These are phyloP conservation scores for Rhadina sibilatrix DNA, from an alignment of 2,113 vertebrate species.

Conservation along the genomic window DNA sequence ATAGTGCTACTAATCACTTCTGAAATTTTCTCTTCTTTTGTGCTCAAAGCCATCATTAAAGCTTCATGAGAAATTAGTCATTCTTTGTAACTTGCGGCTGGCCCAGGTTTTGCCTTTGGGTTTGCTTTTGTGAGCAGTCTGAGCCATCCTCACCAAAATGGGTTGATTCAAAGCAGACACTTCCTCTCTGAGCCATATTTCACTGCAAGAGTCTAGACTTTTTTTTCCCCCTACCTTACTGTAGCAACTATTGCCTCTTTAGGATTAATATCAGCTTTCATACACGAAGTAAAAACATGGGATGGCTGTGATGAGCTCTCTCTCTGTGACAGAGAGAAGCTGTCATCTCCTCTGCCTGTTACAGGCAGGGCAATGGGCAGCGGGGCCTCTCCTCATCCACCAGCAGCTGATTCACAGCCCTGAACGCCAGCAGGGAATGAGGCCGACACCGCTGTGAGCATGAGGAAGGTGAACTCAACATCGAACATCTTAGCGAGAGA, in stretches of 20 bases:
- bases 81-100: neutral
- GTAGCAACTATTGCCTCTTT: neutral
- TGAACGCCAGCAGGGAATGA: rapidly evolving
- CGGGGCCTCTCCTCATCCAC: neutral
- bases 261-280: neutral
- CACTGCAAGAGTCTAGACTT: neutral
- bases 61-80: neutral
- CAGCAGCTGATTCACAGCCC: neutral
- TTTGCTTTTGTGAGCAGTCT: neutral
- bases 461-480: rapidly evolving
- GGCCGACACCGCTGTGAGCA: rapidly evolving
- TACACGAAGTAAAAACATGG: rapidly evolving
- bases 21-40: neutral
- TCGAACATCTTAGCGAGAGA: rapidly evolving
- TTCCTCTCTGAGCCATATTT: neutral
- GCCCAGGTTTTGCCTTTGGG: neutral
- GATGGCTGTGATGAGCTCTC: neutral
- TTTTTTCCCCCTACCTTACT: rapidly evolving
- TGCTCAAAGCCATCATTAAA: neutral
- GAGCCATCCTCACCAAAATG: neutral
- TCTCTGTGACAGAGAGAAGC: no score
- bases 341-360: rapidly evolving
- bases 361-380: neutral
- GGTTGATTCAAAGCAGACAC: neutral
- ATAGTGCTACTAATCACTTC: neutral